Evolutionary conservation across 2,888 invertebrate species (phyloP), one percentile per base, ranked within the genome.

Genomic region (Latrodectus elegans): DNA sequence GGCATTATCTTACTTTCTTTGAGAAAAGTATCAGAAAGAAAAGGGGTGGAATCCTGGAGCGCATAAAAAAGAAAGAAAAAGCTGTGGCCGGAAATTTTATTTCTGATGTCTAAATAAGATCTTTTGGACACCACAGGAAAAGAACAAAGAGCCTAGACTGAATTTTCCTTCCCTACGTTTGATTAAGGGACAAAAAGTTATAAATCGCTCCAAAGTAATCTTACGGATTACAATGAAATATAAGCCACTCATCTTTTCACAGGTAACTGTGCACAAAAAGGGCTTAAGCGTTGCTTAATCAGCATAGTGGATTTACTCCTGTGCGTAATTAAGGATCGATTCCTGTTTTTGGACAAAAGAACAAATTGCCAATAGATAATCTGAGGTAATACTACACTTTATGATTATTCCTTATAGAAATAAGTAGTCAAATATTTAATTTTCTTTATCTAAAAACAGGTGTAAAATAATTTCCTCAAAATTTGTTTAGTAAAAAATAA

Each of bases 71-170:
- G 15, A n/a, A n/a, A 64, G 22, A 10, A 51, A 80, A 72, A 52
- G n/a, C 67, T 78, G 84, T 15, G 81, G 81, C 76, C 80, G 76
- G 81, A 87, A 81, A 87, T 87, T 81, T 80, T 81, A 87, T 87
- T 87, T 81, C 81, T 67, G 65, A 81, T 64, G 65, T 65, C 77
- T 76, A 70, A 81, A 87, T 82, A 80, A 87, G 77, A 77, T 81
- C 67, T 87, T 80, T 82, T 60, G 26, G 72, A 70, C 65, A 60
- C 65, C 72, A 17, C 8, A 65, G n/a, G 0, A n/a, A 10, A 60
- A 60, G 14, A 60, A 60, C 60, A 60, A 60, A 60, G n/a, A 11
- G 6, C 60, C 9, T 60, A n/a, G 11, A 60, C 8, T 60, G 12
- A 12, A 15, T 60, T 60, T n/a, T 60, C 60, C n/a, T 10, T 60